These are phyloP conservation scores for Paralichthys olivaceus DNA, from an alignment of 2,113 vertebrate genomes.

Conservation along the genomic window DNA sequence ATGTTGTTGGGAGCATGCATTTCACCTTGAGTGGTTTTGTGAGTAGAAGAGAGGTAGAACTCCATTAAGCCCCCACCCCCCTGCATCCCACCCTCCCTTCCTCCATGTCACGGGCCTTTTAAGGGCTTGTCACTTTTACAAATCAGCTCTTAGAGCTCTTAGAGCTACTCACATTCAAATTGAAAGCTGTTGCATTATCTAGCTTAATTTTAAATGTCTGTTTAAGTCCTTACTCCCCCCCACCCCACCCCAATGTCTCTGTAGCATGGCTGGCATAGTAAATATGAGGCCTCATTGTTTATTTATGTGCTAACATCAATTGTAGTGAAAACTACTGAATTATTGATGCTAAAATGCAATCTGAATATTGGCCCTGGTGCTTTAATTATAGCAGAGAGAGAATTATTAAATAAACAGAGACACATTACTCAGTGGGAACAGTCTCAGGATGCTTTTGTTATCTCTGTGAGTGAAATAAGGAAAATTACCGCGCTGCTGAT, in stretches of 20 bases:
- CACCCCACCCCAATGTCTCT: conserved; percentile 45
- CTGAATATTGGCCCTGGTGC: conserved; percentile 83
- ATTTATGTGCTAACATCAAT: conserved; percentile 86
- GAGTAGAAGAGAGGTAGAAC: conserved; percentile 72
- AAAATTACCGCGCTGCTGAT: conserved; percentile 54
- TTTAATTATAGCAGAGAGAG: conserved; percentile 84
- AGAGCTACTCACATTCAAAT: conserved; percentile 81
- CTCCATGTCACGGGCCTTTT: conserved; percentile 77
- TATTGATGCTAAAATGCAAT: conserved; percentile 88
- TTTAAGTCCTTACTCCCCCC: conserved; percentile 75
- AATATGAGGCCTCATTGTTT: conserved; percentile 86
- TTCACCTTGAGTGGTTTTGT: conserved; percentile 83
- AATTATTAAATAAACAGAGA: conserved; percentile 82
- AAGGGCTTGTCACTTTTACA: conserved; percentile 83
- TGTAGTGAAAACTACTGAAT: conserved; percentile 87
- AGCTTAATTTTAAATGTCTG: conserved; percentile 86
- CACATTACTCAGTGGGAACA: conserved; percentile 57
- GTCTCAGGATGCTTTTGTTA: conserved; percentile 67
- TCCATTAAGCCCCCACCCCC: conserved; percentile 75
- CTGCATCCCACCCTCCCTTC: conserved; percentile 6
- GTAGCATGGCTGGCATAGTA: conserved; percentile 68
- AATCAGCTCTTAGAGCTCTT: conserved; percentile 80
- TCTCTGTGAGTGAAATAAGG: conserved; percentile 56
- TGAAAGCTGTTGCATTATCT: conserved; percentile 85
- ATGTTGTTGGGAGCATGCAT: conserved; percentile 79